A percentile compares a stretch with the other conserved stretches of the same genome.
phyloP scores from a whole-genome alignment of 2,797 vertebrate genomes.

The Eupleurogrammus muticus region DNA sequence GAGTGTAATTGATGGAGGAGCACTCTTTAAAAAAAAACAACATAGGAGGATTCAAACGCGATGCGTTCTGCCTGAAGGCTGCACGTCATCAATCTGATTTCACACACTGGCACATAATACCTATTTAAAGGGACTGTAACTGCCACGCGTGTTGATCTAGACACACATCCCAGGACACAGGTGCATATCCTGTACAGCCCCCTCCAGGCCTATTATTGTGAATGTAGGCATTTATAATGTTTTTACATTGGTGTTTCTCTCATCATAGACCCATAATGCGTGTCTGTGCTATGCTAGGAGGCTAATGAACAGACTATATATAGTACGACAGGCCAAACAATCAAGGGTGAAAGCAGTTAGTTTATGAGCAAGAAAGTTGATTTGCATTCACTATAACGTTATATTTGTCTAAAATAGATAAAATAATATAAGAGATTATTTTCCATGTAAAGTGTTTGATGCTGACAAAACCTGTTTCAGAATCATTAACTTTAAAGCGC shows the following conservation, averaged over 20 bases:
- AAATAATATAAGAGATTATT: too few species aligned
- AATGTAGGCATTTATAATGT: not conserved
- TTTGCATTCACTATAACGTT: too few species aligned
- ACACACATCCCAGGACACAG: not conserved
- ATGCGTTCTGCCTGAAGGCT: conserved; percentile 15
- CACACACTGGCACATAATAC: not conserved
- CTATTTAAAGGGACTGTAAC: not conserved
- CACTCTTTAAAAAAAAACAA: conserved; percentile 35
- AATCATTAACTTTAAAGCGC: too few species aligned
- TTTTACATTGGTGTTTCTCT: not conserved
- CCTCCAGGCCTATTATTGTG: not conserved
- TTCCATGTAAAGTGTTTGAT: not conserved
- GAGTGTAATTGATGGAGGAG: conserved; percentile 55
- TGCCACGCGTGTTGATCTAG: not conserved
- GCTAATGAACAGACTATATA: too few species aligned
- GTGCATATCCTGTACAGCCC: not conserved
- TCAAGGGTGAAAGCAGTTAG: too few species aligned
- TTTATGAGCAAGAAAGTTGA: too few species aligned
- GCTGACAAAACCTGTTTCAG: not conserved
- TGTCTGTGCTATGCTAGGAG: too few species aligned
- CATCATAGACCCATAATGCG: not conserved
- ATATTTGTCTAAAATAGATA: too few species aligned
- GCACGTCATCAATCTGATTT: not conserved
- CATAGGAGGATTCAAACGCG: conserved; percentile 34
- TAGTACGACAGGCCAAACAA: too few species aligned